A percentile compares a stretch with the other conserved stretches of the same genome.
Conservation (phyloP, 2,888 invertebrate species). For the Tineola bisselliella region DNA sequence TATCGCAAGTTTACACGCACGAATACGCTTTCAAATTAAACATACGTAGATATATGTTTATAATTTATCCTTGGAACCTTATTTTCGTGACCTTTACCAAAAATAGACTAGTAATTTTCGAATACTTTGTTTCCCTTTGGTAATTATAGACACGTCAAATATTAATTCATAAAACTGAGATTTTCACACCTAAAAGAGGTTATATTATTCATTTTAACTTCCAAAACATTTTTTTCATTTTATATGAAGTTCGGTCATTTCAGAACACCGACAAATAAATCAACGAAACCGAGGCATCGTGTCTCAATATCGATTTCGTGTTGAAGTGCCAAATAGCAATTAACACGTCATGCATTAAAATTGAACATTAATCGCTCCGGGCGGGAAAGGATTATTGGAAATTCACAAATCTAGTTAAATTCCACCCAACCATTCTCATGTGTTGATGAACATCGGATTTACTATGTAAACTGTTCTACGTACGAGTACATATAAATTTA, state of each 20-base stretch:
- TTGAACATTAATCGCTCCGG: not conserved
- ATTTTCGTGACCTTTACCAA: too few relatives aligned
- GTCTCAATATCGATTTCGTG: not conserved
- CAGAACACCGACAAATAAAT: not conserved
- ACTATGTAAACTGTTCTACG: too few relatives aligned
- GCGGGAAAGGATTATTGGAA: not conserved
- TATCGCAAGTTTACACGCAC: slow-evolving; percentile 5
- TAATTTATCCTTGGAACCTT: not conserved
- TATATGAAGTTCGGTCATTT: not conserved
- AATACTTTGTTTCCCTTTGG: too few relatives aligned
- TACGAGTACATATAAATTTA: too few relatives aligned
- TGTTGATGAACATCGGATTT: too few relatives aligned
- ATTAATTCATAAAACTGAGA: too few relatives aligned
- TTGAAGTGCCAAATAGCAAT: not conserved
- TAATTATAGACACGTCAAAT: too few relatives aligned
- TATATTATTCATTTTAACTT: too few relatives aligned
- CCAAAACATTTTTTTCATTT: too few relatives aligned
- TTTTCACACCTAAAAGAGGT: too few relatives aligned
- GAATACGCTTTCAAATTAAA: slow-evolving; percentile 1
- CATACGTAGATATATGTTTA: not conserved
- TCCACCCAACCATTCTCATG: not conserved
- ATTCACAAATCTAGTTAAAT: not conserved
- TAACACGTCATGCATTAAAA: slow-evolving; percentile 5
- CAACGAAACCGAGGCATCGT: not conserved
- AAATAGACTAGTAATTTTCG: too few relatives aligned